Conservation (phyloP, 2,113 vertebrate genomes). For the Crotalus helleri region DNA sequence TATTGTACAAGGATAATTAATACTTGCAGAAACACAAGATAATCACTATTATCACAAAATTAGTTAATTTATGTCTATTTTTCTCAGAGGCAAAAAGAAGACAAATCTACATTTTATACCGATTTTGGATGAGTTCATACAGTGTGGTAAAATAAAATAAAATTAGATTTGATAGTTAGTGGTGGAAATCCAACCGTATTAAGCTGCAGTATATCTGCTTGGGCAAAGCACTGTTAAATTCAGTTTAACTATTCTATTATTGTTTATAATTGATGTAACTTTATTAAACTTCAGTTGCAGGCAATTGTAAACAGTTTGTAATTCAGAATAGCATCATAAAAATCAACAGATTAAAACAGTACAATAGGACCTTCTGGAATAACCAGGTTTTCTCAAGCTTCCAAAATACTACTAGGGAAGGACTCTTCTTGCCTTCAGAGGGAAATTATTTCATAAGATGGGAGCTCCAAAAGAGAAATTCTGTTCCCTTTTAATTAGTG, state of each 20-base stretch:
- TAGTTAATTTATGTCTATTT: conserved; percentile 22
- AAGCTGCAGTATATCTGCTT: not conserved
- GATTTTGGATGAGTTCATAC: not conserved
- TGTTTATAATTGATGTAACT: not conserved
- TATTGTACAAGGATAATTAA: conserved; percentile 27
- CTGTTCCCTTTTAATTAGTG: too few relatives aligned
- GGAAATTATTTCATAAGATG: too few relatives aligned
- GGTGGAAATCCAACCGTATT: not conserved
- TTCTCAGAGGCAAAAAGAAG: conserved; percentile 33
- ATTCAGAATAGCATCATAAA: not conserved
- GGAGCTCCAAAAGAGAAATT: too few relatives aligned
- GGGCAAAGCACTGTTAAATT: not conserved
- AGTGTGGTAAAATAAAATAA: not conserved
- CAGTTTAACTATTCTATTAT: not conserved
- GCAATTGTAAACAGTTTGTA: not conserved
- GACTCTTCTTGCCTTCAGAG: too few relatives aligned
- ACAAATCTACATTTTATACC: not conserved
- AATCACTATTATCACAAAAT: conserved; percentile 24
- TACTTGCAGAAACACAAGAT: conserved; percentile 11
- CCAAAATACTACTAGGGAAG: too few relatives aligned
- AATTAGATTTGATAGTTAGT: not conserved
- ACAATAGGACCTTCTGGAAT: not conserved
- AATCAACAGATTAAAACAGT: not conserved
- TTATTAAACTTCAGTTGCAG: not conserved
- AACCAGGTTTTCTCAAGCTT: not conserved